Evolutionary conservation across 2,888 invertebrate genomes (phyloP).

Genomic region (Saturnia japonica): DNA sequence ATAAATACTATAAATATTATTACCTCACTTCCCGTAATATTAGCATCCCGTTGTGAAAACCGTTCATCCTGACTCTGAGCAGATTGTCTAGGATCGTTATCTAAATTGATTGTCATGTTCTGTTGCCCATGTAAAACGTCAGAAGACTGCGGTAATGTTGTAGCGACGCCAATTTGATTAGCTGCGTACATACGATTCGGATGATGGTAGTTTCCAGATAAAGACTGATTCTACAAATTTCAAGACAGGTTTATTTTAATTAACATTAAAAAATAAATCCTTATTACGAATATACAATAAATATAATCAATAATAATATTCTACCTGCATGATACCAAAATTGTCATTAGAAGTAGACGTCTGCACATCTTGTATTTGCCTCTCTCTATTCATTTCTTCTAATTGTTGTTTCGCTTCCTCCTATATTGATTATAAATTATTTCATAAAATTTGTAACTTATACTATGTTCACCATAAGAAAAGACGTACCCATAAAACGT

Average conservation of each 20-base stretch:
- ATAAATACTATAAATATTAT: constrained; percentile 20
- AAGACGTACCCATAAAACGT: no score
- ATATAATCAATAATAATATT: neutral
- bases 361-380: constrained; percentile 64
- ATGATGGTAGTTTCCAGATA: constrained; percentile 60
- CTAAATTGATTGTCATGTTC: constrained; percentile 43
- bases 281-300: neutral
- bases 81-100: constrained; percentile 53
- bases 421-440: constrained; percentile 42
- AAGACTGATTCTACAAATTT: constrained; percentile 55
- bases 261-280: neutral
- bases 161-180: constrained; percentile 77
- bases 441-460: neutral
- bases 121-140: constrained; percentile 52
- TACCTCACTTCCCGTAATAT: constrained; percentile 57
- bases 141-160: constrained; percentile 67
- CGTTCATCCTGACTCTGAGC: constrained; percentile 64
- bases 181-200: constrained; percentile 69
- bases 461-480: no score
- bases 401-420: constrained; percentile 78
- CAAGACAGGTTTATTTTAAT: neutral
- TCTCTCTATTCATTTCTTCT: constrained; percentile 72
- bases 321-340: constrained; percentile 60
- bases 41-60: constrained; percentile 53
- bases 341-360: constrained; percentile 69